Conservation (phyloP, 1,140 invertebrate genomes). For the Phthorimaea operculella region DNA sequence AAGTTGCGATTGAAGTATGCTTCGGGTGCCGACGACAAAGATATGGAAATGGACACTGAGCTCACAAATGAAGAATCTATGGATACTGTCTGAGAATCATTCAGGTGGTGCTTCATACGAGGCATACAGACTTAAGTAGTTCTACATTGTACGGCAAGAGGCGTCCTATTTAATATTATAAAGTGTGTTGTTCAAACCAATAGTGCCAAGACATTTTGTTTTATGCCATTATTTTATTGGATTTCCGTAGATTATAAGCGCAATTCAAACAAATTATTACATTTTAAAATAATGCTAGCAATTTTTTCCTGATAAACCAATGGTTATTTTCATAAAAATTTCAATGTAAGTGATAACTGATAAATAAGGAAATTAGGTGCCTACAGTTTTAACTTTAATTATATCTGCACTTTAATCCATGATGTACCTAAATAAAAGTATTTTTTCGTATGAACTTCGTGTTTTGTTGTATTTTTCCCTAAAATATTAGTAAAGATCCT, state of each 20-base stretch:
- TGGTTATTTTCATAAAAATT: not conserved
- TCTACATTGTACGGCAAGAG: constrained; percentile 17
- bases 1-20: constrained; percentile 69
- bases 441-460: constrained; percentile 18
- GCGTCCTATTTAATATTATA: constrained; percentile 17
- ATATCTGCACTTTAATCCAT: constrained; percentile 28
- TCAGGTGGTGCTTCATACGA: constrained; percentile 20
- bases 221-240: constrained; percentile 14
- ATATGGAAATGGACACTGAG: constrained; percentile 67
- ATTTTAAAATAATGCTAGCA: not conserved
- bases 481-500: too few relatives aligned
- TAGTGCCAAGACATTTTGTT: constrained; percentile 34
- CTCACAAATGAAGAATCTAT: constrained; percentile 58
- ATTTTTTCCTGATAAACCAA: not conserved
- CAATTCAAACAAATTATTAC: not conserved
- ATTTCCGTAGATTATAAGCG: not conserved
- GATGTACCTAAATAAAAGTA: constrained; percentile 18
- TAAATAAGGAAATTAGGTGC: constrained; percentile 26
- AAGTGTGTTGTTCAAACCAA: constrained; percentile 23
- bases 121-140: constrained; percentile 22
- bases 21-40: constrained; percentile 52
- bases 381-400: constrained; percentile 19
- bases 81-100: constrained; percentile 57
- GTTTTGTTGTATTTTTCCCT: not conserved
- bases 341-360: constrained; percentile 15